Evolutionary conservation across 2,113 vertebrate genomes (phyloP), one percentile per base, ranked within the genome.

Genomic region (Thamnaconus septentrionalis): DNA sequence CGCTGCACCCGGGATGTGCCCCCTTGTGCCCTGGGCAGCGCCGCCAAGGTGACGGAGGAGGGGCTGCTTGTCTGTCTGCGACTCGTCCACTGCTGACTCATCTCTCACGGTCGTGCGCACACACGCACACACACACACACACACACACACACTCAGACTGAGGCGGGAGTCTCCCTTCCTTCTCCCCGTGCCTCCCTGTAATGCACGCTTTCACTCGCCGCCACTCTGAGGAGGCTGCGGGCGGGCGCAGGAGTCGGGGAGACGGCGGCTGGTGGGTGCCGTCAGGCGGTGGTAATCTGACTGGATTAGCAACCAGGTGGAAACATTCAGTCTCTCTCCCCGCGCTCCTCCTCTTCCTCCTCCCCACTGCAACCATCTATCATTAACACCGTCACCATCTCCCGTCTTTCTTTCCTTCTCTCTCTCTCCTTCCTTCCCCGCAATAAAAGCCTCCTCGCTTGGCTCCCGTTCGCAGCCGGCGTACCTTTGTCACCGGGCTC

Each of bases 241-340:
- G 81, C 77, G 83, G 53, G 62, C 58, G 59, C 77, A 84, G 53
- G 62, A 58, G 59, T 55, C 82, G 79, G 78, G 83, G 77, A 82
- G 85, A 87, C 59, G 88, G 71, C 65, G 79, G 85, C 85, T 79
- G 77, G 71, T 83, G 82, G 83, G 85, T 81, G 86, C 88, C 87
- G 88, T 88, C 88, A 89, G 75, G 90, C 87, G 65, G 86, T 81
- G 83, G 87, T 92, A 92, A 92, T 91, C 88, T 88, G 88, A 90
- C 87, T 85, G 88, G 88, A 92, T 92, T 91, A 92, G 69, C 91
- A 91, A 84, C 89, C 90, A 91, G 90, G 90, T 92, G 89, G 89
- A 92, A 92, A 90, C 81, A 86, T 87, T 88, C 87, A 87, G 82
- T 71, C 81, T 62, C 83, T 83, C 67, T 75, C 74, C 18, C 18